Conservation (phyloP, 2,888 invertebrate species). For the Exephanes ischioxanthus region DNA sequence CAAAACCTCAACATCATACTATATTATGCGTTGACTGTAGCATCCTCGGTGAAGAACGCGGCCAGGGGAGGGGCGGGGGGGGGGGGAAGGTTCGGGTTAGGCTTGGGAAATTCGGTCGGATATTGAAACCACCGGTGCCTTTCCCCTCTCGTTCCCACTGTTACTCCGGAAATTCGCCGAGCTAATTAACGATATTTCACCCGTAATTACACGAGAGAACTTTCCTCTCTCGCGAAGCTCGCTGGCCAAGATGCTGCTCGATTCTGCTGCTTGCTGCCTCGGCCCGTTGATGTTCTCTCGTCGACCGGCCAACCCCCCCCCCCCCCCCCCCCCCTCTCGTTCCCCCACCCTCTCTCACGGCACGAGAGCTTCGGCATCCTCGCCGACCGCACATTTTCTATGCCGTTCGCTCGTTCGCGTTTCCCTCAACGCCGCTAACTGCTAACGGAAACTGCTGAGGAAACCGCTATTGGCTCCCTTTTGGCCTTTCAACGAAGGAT, state of each 20-base stretch:
- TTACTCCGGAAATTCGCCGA: conserved; percentile 66
- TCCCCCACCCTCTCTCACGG: conserved; percentile 30
- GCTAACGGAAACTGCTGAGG: conserved; percentile 68
- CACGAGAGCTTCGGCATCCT: conserved; percentile 61
- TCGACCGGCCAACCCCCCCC: conserved; percentile 22
- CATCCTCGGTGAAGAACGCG: background rate
- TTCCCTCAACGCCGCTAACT: conserved; percentile 62
- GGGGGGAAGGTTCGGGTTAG: background rate
- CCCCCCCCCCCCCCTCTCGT: background rate
- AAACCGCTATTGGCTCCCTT: conserved; percentile 80
- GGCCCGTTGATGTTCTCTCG: conserved; percentile 56
- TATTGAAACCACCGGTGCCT: conserved; percentile 59
- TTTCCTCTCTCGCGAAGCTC: conserved; percentile 70
- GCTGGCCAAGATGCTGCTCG: conserved; percentile 75
- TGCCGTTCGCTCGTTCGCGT: conserved; percentile 71
- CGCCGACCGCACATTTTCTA: conserved; percentile 80
- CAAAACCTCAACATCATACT: conserved; percentile 24
- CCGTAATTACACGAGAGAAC: conserved; percentile 83
- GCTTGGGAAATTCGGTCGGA: conserved; percentile 60
- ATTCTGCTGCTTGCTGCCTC: conserved; percentile 26
- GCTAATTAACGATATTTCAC: conserved; percentile 84
- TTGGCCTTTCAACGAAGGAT: conserved; percentile 71
- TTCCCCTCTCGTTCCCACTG: conserved; percentile 33
- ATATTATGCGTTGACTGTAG: conserved; percentile 39
- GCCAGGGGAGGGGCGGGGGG: too few species aligned